Evolutionary conservation across 2,113 vertebrate genomes (phyloP).

Genomic region (Mellivora capensis): DNA sequence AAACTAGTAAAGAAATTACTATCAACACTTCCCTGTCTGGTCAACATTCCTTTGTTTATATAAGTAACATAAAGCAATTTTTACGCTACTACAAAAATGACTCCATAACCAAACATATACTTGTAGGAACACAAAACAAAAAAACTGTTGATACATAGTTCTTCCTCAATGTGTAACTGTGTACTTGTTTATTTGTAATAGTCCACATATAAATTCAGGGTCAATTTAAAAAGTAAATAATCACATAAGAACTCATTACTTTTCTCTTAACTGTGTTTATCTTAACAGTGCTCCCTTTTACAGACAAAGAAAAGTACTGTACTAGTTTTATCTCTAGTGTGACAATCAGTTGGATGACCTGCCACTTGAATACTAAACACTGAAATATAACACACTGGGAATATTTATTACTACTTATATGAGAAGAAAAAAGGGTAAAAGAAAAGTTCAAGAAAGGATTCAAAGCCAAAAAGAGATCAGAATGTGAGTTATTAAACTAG

Average conservation of each 20-base stretch:
- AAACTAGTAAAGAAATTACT: slow-evolving; percentile 2
- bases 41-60: slow-evolving; percentile 34
- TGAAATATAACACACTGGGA: slow-evolving; percentile 3
- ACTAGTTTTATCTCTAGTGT: neutral
- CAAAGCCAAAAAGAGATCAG: neutral
- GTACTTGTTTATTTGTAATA: slow-evolving; percentile 29
- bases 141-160: neutral
- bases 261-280: slow-evolving; percentile 20
- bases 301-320: neutral
- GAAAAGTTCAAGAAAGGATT: neutral
- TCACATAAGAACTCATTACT: neutral
- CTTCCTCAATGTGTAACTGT: slow-evolving; percentile 27
- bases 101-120: slow-evolving; percentile 47
- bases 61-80: slow-evolving; percentile 31
- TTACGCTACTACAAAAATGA: neutral
- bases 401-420: neutral
- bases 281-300: neutral
- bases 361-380: neutral
- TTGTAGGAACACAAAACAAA: slow-evolving; percentile 7
- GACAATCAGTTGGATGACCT: neutral
- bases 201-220: neutral
- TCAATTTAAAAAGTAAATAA: slow-evolving; percentile 38
- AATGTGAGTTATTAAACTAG: neutral
- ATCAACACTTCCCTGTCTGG: neutral
- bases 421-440: neutral